phyloP scores from a whole-genome alignment of 2,888 invertebrate genomes.

The Bellardia bayeri region DNA sequence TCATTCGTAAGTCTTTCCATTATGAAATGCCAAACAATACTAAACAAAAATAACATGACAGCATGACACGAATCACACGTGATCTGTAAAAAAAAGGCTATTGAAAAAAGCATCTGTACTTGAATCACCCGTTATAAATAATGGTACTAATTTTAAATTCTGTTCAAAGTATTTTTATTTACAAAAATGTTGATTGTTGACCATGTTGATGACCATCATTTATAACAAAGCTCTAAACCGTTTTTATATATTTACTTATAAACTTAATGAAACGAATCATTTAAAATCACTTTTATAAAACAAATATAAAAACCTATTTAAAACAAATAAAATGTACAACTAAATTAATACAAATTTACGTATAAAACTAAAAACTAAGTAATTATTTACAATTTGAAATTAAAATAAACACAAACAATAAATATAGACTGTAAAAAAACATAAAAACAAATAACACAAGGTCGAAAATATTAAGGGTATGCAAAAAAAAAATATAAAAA shows the following conservation, averaged over 20 bases:
- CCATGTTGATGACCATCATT: too few relatives aligned
- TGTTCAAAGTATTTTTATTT: too few relatives aligned
- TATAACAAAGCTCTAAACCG: too few relatives aligned
- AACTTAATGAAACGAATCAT: background rate
- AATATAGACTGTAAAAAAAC: constrained; percentile 51
- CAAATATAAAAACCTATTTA: background rate
- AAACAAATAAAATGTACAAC: background rate
- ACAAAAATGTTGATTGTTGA: too few relatives aligned
- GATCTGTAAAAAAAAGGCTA: too few relatives aligned
- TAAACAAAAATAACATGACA: too few relatives aligned
- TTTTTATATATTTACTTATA: background rate
- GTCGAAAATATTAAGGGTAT: constrained; percentile 66
- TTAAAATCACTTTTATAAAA: background rate
- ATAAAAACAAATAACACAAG: constrained; percentile 59
- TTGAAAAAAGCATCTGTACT: too few relatives aligned
- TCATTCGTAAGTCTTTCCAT: too few relatives aligned
- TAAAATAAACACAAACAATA: constrained; percentile 29
- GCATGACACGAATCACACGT: too few relatives aligned
- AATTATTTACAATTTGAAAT: background rate
- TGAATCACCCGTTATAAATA: too few relatives aligned
- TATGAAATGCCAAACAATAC: too few relatives aligned
- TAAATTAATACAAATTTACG: background rate
- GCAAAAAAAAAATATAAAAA: constrained; percentile 25
- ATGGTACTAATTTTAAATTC: too few relatives aligned
- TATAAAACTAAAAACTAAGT: background rate